Base-by-base conservation (phyloP, 2,113 vertebrate species). In the Mionectes macconnelli region DNA sequence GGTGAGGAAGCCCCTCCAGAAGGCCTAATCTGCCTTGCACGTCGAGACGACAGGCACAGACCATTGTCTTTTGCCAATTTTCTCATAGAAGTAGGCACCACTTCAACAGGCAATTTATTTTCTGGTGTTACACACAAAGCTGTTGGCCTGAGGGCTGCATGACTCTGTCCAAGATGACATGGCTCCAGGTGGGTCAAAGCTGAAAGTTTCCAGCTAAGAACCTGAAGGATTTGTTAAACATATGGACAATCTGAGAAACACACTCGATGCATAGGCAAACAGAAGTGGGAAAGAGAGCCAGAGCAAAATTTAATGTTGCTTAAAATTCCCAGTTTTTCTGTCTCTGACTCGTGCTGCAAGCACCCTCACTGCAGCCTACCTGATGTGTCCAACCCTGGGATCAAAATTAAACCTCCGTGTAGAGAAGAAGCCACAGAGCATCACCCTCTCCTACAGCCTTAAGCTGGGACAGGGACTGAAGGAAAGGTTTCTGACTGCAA, bases 161-260 rank as follows among this genome's bases (percentile, higher is more conserved):
- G 52, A 53, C 35, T 90, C 79, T 60, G 59, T 96, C 96, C 96
- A 97, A 96, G 44, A 93, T 95, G 83, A 95, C 89, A 94, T 37
- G 5, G 94, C 74, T 97, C 97, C 96, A 97, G 94, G 94, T 97
- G 70, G 97, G 96, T 97, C 96, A 97, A 37, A 72, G 86, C 93
- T 85, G 73, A 92, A 89, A 91, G 86, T 56, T 94, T 96, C 96
- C 96, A 96, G 86, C 69, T 63, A 30, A 69, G 69, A 95, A 91
- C 69, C 84, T 87, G 89, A 66, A 87, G 70, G 57, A 88, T 63
- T 27, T 93, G 64, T 89, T 91, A 50, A 95, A 85, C 55, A 86
- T 28, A 82, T 8, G 74, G 84, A 87, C 50, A 84, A 56, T 4
- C 56, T 90, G 85, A 77, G 83, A 84, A 96, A 74, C 56, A 59